Percentiles rank a stretch among this genome's conserved stretches.
Evolutionary conservation across 1,140 invertebrate species (phyloP).

Genomic region (Ganaspis sp.): DNA sequence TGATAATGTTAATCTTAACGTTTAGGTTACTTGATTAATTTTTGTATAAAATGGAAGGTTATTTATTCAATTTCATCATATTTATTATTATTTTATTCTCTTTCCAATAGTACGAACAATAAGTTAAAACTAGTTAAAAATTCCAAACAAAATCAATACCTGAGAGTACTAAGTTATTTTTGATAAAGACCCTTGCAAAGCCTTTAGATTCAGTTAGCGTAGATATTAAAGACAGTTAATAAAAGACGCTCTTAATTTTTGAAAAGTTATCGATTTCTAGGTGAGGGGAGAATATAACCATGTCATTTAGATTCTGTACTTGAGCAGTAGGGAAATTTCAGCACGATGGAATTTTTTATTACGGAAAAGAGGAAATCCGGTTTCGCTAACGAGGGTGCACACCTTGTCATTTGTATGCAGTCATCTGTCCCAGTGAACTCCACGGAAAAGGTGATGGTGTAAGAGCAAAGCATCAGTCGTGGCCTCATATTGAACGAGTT

Average conservation of each 20-base stretch:
- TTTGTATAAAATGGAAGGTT: no score
- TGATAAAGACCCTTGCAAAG: no score
- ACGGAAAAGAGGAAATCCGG: conserved; percentile 19
- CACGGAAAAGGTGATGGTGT: conserved; percentile 29
- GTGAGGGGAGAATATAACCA: neutral
- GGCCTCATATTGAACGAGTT: conserved; percentile 66
- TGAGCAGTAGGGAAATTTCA: neutral
- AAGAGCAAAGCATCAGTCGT: neutral
- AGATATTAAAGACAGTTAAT: neutral
- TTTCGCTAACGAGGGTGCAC: conserved; percentile 39
- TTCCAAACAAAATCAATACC: no score
- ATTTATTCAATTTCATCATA: no score
- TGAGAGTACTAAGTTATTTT: no score
- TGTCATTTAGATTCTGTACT: conserved; percentile 23
- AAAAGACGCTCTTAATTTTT: neutral
- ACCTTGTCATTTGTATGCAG: conserved; percentile 66
- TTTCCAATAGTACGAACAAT: no score
- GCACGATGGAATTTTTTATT: conserved; percentile 18
- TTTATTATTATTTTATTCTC: no score
- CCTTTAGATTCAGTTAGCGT: neutral
- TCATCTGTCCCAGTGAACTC: conserved; percentile 68
- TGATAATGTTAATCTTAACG: no score
- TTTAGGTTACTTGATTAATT: no score
- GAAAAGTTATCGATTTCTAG: neutral
- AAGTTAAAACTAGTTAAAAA: no score